These are phyloP conservation scores for Odobenus rosmarus DNA, from an alignment of 2,113 vertebrate species.

Conservation along the genomic window DNA sequence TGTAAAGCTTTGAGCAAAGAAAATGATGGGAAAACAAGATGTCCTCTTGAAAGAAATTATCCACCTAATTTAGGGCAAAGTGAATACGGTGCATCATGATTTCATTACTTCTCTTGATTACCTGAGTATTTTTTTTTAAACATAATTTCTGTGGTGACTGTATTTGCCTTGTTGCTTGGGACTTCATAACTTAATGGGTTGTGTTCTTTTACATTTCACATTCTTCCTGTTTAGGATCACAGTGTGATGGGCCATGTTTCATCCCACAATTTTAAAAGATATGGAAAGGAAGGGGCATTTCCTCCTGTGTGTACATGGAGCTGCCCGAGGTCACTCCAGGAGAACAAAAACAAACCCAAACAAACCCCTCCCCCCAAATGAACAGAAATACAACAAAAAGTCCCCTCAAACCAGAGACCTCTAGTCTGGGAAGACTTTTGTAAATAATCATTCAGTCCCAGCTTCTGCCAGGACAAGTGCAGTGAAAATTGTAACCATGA, in stretches of 20 bases:
- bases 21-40: neutral
- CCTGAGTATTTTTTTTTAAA: neutral
- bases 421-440: constrained; percentile 35
- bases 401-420: neutral
- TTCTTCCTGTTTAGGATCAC: neutral
- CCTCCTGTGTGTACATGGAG: neutral
- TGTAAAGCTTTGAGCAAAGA: neutral
- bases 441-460: neutral
- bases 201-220: neutral
- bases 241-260: no score
- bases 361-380: neutral
- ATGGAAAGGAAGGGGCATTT: neutral
- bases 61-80: neutral
- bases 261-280: neutral
- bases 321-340: neutral
- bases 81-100: neutral
- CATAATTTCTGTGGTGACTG: neutral
- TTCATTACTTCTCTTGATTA: neutral
- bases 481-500: constrained; percentile 69
- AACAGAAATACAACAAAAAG: neutral
- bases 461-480: constrained; percentile 64
- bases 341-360: constrained; percentile 50
- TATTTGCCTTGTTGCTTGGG: neutral
- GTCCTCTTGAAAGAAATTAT: neutral
- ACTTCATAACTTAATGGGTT: neutral